These are phyloP conservation scores for Machimus atricapillus DNA, from an alignment of 2,888 invertebrate species.

Conservation along the genomic window DNA sequence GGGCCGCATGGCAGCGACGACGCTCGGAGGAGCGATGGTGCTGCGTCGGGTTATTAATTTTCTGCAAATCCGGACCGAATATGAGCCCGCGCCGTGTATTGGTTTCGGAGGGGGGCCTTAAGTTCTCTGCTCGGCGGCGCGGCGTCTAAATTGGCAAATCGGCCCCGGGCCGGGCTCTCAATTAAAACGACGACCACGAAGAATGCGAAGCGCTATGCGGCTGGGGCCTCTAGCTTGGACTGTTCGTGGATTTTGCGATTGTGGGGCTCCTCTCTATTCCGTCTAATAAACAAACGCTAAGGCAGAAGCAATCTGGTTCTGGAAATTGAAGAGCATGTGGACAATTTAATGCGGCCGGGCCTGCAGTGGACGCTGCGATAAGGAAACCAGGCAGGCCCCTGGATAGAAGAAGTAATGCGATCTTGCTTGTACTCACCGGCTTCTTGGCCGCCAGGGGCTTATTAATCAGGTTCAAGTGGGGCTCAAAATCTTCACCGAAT, in stretches of 20 bases:
- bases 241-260: background rate
- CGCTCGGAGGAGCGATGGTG: background rate
- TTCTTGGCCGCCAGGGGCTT: constrained; percentile 63
- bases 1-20: background rate
- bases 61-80: constrained; percentile 1
- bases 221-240: background rate
- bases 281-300: constrained; percentile 20
- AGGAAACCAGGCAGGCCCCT: background rate
- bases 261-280: background rate
- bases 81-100: background rate
- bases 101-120: background rate
- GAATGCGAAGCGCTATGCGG: background rate
- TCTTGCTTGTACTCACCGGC: constrained; percentile 55
- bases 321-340: constrained; percentile 28
- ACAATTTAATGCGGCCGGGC: background rate
- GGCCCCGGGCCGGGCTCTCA: background rate
- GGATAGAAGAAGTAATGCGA: background rate
- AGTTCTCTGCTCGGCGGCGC: background rate
- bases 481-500: constrained; percentile 62
- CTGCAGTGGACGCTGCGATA: background rate
- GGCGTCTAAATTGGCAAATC: constrained; percentile 26
- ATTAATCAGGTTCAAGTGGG: constrained; percentile 61
- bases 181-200: constrained; percentile 21
- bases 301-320: background rate
- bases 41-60: background rate